Conservation (phyloP, 1,140 invertebrate species). For the Adelges cooleyi region DNA sequence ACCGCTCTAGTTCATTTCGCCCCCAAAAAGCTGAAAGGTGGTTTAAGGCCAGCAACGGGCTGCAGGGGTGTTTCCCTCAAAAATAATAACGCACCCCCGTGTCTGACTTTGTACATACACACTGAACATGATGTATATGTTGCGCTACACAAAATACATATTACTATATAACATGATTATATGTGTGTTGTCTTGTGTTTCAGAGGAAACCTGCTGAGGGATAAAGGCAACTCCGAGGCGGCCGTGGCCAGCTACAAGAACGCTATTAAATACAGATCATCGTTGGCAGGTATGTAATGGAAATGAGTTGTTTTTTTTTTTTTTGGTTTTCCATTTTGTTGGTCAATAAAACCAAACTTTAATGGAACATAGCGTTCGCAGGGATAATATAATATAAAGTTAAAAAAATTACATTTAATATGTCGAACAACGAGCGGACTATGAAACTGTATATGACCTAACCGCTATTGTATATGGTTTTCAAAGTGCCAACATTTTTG, state of each 20-base stretch:
- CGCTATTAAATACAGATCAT: slow-evolving; percentile 86
- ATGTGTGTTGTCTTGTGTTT: slow-evolving; percentile 41
- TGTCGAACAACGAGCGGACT: too few relatives aligned
- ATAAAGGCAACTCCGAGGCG: slow-evolving; percentile 73
- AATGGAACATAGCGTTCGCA: too few relatives aligned
- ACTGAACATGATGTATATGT: not conserved
- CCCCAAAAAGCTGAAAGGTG: not conserved
- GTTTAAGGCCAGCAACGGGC: not conserved
- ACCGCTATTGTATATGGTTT: too few relatives aligned
- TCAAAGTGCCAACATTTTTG: too few relatives aligned
- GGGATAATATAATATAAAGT: too few relatives aligned
- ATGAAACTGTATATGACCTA: too few relatives aligned
- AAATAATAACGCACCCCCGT: not conserved
- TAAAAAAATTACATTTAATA: too few relatives aligned
- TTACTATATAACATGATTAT: not conserved
- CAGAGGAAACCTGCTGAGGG: slow-evolving; percentile 88
- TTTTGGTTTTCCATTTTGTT: not conserved
- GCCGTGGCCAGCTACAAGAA: slow-evolving; percentile 83
- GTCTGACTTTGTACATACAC: not conserved
- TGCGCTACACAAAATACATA: not conserved
- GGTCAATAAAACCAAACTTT: too few relatives aligned
- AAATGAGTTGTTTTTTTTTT: not conserved
- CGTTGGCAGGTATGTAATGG: slow-evolving; percentile 84
- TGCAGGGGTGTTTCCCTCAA: not conserved
- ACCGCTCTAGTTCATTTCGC: not conserved